Evolutionary conservation across 2,888 invertebrate genomes (phyloP).

Genomic region (Minunthozetes semirufus): DNA sequence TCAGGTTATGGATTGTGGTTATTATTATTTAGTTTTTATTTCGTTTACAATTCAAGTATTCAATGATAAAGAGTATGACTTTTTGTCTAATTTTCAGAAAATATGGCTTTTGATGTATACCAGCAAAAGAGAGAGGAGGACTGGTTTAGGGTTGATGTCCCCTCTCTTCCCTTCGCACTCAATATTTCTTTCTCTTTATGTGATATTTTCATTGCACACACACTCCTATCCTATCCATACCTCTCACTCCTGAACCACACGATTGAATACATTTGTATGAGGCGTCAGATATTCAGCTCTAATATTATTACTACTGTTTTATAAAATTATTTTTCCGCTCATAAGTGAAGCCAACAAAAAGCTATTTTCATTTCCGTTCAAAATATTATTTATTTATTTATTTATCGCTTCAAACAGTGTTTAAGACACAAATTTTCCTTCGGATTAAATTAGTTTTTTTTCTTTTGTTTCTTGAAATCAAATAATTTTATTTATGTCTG

Average conservation of each 20-base stretch:
- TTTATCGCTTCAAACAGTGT: no score
- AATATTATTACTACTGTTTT: no score
- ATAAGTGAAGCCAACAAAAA: not conserved
- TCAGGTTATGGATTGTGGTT: no score
- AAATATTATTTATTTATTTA: not conserved
- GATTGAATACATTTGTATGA: not conserved
- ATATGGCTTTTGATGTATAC: not conserved
- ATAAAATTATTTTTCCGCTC: not conserved
- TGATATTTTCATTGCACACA: not conserved
- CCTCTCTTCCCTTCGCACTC: conserved; percentile 22
- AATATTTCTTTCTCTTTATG: conserved; percentile 1
- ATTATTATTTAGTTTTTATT: no score
- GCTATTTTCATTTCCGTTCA: not conserved
- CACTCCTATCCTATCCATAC: not conserved
- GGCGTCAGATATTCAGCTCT: not conserved
- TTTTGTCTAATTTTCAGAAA: not conserved
- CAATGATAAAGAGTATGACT: no score
- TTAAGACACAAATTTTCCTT: no score
- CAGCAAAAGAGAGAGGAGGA: not conserved
- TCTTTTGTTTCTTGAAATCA: no score
- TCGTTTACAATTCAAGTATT: no score
- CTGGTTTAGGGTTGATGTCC: conserved; percentile 24
- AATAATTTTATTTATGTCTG: not conserved
- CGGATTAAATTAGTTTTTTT: no score
- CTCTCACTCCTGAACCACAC: no score